Evolutionary conservation across 2,113 vertebrate genomes (phyloP).

Genomic region (Nibea coibor): DNA sequence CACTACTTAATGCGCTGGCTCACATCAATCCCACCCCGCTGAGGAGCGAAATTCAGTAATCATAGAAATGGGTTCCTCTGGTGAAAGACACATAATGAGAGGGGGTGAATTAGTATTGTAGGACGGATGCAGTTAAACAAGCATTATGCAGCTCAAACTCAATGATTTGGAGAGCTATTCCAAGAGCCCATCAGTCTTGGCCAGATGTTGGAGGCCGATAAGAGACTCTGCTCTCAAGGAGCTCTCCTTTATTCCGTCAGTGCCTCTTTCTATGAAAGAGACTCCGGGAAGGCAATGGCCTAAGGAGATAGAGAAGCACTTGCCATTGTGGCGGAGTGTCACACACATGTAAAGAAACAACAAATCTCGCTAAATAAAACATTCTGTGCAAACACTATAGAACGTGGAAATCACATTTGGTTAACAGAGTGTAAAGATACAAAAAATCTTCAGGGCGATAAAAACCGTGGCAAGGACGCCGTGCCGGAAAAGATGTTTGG

Average conservation of each 20-base stretch:
- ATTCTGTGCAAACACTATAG: conserved; percentile 39
- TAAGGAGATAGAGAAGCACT: conserved; percentile 60
- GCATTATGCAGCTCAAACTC: conserved; percentile 75
- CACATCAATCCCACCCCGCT: conserved; percentile 57
- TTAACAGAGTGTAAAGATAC: conserved; percentile 26
- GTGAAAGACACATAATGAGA: conserved; percentile 74
- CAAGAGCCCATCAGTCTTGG: conserved; percentile 77
- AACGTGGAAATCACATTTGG: conserved; percentile 46
- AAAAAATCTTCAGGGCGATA: conserved; percentile 23
- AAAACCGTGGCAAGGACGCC: conserved; percentile 34
- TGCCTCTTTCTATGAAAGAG: conserved; percentile 68
- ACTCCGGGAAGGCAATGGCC: conserved; percentile 64
- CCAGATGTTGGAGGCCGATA: conserved; percentile 81
- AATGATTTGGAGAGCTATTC: conserved; percentile 75
- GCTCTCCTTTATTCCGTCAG: conserved; percentile 75
- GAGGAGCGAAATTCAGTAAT: conserved; percentile 73
- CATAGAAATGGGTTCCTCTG: conserved; percentile 70
- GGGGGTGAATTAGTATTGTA: conserved; percentile 73
- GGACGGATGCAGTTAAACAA: conserved; percentile 75
- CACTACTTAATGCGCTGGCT: conserved; percentile 34
- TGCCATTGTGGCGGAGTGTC: conserved; percentile 52
- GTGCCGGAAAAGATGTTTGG: conserved; percentile 32
- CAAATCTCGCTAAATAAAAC: conserved; percentile 56
- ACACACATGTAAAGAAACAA: conserved; percentile 63
- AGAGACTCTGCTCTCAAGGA: conserved; percentile 72